Evolutionary conservation across 2,797 vertebrate genomes (phyloP).

Genomic region (Dermochelys coriacea): DNA sequence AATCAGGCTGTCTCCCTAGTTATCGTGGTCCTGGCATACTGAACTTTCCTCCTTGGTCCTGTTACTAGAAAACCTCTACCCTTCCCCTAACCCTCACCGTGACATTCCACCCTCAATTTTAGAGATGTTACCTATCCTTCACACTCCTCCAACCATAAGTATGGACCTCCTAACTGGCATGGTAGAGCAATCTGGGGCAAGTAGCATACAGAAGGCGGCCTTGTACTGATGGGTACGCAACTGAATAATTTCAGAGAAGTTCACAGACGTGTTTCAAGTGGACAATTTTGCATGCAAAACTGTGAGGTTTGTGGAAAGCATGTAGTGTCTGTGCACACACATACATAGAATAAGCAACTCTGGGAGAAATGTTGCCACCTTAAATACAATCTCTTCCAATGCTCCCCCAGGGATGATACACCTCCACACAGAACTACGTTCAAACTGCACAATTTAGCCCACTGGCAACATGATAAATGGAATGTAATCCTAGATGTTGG

Average conservation of each 20-base stretch:
- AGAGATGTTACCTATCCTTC: not conserved
- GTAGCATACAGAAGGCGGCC: not conserved
- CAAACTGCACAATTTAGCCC: not conserved
- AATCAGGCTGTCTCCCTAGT: not conserved
- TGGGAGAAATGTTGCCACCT: not conserved
- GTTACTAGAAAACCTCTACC: not conserved
- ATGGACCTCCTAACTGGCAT: not conserved
- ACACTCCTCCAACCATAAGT: not conserved
- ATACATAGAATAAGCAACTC: not conserved
- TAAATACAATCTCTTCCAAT: not conserved
- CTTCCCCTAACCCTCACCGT: not conserved
- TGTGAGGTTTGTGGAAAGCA: not conserved
- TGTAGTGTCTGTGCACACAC: not conserved
- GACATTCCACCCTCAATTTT: not conserved
- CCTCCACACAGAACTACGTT: accelerated
- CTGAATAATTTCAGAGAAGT: not conserved
- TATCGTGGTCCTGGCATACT: not conserved
- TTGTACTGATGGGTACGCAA: not conserved
- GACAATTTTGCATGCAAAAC: not conserved
- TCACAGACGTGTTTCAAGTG: not conserved
- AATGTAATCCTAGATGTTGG: not conserved
- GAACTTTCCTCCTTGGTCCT: not conserved
- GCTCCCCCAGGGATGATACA: not conserved
- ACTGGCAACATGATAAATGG: not conserved
- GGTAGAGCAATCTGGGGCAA: not conserved